Evolutionary conservation across 2,888 invertebrate species (phyloP), one percentile per base, ranked within the genome.

Genomic region (Antheraea yamamai): DNA sequence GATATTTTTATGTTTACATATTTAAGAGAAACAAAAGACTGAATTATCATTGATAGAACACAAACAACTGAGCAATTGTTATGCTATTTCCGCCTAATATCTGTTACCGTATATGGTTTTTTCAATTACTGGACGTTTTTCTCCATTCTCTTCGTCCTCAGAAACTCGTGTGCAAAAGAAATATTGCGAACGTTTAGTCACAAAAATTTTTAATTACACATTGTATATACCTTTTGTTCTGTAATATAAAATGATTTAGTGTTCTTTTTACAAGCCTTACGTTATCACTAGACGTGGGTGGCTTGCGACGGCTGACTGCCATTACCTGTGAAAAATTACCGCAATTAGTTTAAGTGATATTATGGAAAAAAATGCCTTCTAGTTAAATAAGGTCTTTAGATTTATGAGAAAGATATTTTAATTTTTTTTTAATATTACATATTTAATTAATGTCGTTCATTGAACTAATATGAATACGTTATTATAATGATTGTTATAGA

Each of bases 271-370:
- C 74, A 75, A 72, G 74, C 52, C 66, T 74, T 61, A 35, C 35
- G 39, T 61, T 58, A 18, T 68, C 51, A 18, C 61, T 92, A 94
- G 80, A 94, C 94, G 79, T 93, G 93, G 75, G 93, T 94, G 51
- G 88, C 94, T 80, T 92, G 93, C 3, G 91, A 82, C n/a, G 91
- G 86, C 78, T 89, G 90, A 75, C 82, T 88, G 74, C 88, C 87
- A 79, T 89, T 92, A 89, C 93, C 94, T 94, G 92, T 79, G 86
- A 92, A 85, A 83, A 88, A 88, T 83, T 76, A 84, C 75, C 76
- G 77, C 80, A 82, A 83, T 84, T 83, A 82, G 78, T 75, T 80
- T 79, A 82, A 84, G 78, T 83, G 80, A 79, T 82, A 80, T 81
- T 81, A 77, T 78, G 79, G 79, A 79, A 80, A 73, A 83, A 80